These are phyloP conservation scores for Chorisops tibialis DNA, from an alignment of 2,888 invertebrate species.

Conservation along the genomic window DNA sequence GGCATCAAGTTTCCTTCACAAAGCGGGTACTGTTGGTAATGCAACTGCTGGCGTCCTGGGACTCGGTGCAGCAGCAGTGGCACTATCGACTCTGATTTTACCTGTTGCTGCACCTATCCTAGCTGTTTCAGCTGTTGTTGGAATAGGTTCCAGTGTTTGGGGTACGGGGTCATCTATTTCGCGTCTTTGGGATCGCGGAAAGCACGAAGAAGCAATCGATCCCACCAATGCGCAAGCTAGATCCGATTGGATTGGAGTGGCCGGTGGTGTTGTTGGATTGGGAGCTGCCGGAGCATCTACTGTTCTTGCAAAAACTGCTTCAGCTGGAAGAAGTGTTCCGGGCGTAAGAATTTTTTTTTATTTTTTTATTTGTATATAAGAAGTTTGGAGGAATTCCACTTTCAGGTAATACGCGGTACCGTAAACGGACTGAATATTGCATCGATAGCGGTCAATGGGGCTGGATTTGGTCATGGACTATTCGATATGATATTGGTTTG, in stretches of 20 bases:
- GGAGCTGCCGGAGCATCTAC: constrained; percentile 42
- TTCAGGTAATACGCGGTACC: constrained; percentile 34
- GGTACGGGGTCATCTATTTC: constrained; percentile 4
- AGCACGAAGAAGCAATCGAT: constrained; percentile 45
- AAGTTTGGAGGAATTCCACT: not conserved
- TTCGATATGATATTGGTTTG: constrained; percentile 45
- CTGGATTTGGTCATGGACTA: constrained; percentile 42
- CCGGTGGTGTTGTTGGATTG: constrained; percentile 40
- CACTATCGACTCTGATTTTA: constrained; percentile 36
- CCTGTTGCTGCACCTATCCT: constrained; percentile 37
- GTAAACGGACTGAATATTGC: constrained; percentile 47
- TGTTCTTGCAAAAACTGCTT: constrained; percentile 38
- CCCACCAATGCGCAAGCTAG: constrained; percentile 41
- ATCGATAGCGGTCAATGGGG: constrained; percentile 44
- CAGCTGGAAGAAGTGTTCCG: constrained; percentile 41
- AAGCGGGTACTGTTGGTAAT: constrained; percentile 37
- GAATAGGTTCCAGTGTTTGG: constrained; percentile 40
- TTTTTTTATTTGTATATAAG: too few species aligned
- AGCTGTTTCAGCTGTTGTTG: constrained; percentile 38
- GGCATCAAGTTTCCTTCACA: constrained; percentile 31
- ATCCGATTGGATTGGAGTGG: constrained; percentile 41
- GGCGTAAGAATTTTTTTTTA: constrained; percentile 35
- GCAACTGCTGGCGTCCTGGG: constrained; percentile 4
- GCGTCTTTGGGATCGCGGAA: constrained; percentile 40
- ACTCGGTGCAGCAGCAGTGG: constrained; percentile 12